Base-by-base conservation (phyloP, 2,888 invertebrate species). In the Drosophila gaucha region DNA sequence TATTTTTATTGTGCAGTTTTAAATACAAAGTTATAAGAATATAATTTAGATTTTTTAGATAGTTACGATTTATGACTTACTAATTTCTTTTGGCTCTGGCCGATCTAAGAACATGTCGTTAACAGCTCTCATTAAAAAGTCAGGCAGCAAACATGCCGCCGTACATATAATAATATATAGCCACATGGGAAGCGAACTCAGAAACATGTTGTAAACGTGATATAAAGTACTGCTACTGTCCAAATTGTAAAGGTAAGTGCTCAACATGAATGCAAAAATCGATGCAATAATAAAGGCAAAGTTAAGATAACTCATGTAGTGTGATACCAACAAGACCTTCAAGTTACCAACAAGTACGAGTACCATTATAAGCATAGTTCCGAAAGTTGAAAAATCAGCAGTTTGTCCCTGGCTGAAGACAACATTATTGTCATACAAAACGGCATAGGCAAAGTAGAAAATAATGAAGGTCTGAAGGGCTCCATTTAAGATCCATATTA, bases 391-490 rank as follows among this genome's bases (percentile, higher is more conserved):
- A 90, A 88, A 89, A 72, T 89, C 94, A 1, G 93, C 90, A 0
- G 92, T 86, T 33, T 93, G 93, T 0, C 85, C 85, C 44, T 93
- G 93, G 3, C 74, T 77, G 31, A 91, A 91, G 63, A 93, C 91
- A 5, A 93, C 90, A 2, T 93, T 92, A 67, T 92, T 92, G 0
- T 80, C 85, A 6, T 72, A 69, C 71, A 94, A 89, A 3, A 92
- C 79, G 16, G 86, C 76, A 63, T 90, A 91, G 0, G 93, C 90
- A 80, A 94, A 92, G 64, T 92, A 92, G 88, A 94, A 95, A 30
- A 95, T 93, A n/a, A 94, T 90, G 2, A 93, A 57, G 0, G 94
- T 93, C 86, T 96, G 96, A 92, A 94, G 94, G 1, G 93, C 69
- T 0, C 93, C 94, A 70, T 93, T 87, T 16, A 91, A 6, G 20